phyloP scores from a whole-genome alignment of 92 coral and sea anemone genomes.

The Epizoanthus ramosus region DNA sequence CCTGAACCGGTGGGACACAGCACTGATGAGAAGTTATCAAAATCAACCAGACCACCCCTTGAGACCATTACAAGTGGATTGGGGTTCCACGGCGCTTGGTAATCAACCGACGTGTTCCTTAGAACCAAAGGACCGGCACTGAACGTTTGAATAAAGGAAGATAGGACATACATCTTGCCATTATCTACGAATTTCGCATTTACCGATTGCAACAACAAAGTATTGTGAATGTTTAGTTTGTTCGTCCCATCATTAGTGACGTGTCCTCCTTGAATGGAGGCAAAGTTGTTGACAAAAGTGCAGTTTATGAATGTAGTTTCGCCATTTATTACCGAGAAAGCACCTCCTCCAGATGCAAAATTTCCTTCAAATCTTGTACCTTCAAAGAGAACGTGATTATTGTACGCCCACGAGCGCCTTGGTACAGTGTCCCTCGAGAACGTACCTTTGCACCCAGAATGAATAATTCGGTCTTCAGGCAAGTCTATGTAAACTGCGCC shows the following conservation, averaged over 20 bases:
- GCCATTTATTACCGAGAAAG: slow-evolving; percentile 3
- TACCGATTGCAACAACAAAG: slow-evolving; percentile 10
- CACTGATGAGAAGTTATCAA: slow-evolving; percentile 27
- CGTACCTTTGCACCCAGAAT: slow-evolving; percentile 4
- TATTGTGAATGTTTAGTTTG: neutral
- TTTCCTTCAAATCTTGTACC: slow-evolving; percentile 29
- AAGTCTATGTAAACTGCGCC: slow-evolving; percentile 32
- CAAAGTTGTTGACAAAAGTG: slow-evolving; percentile 35
- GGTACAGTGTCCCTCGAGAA: neutral
- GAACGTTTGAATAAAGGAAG: slow-evolving; percentile 32
- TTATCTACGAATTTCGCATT: neutral
- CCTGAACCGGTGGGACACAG: slow-evolving; percentile 21
- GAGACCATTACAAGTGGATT: slow-evolving; percentile 19
- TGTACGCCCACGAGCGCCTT: slow-evolving; percentile 46
- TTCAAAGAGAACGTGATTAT: slow-evolving; percentile 34
- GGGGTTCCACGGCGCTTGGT: neutral
- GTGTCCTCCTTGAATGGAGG: slow-evolving; percentile 15
- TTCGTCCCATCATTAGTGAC: slow-evolving; percentile 1
- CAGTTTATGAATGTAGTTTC: neutral
- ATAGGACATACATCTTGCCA: neutral
- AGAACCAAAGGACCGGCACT: slow-evolving; percentile 35
- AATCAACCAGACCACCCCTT: slow-evolving; percentile 16
- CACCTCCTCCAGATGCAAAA: no score
- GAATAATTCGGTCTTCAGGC: slow-evolving; percentile 5
- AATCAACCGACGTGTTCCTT: slow-evolving; percentile 11